phyloP scores from a whole-genome alignment of 30 jellyfish, hydroid and myxozoan species.

The Aurelia coerulea region DNA sequence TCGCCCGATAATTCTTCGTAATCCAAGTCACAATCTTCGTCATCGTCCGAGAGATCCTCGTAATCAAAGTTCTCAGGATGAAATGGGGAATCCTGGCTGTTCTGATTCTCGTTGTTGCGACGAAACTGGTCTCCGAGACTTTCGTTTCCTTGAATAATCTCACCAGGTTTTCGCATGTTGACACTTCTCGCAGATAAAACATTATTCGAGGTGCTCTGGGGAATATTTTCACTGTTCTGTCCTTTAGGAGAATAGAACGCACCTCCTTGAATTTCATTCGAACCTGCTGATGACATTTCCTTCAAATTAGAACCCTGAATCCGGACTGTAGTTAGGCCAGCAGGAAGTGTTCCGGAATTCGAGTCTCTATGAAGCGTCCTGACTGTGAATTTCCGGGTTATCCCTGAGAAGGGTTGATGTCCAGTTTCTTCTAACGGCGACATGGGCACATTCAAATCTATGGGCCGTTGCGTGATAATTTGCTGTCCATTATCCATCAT shows the following conservation, averaged over 20 bases:
- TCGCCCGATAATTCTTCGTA: constrained; percentile 46
- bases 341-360: constrained; percentile 25
- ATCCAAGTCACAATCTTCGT: constrained; percentile 52
- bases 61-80: not conserved
- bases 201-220: not conserved
- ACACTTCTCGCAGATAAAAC: not conserved
- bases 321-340: constrained; percentile 85
- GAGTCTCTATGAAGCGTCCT: constrained; percentile 61
- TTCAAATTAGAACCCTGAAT: constrained; percentile 75
- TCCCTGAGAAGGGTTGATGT: constrained; percentile 54
- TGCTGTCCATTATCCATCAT: constrained; percentile 24
- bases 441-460: not conserved
- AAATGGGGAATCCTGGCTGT: not conserved
- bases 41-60: constrained; percentile 67
- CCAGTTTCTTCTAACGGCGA: constrained; percentile 34
- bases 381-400: constrained; percentile 64
- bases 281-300: not conserved
- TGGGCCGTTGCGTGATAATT: not conserved
- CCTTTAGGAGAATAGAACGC: constrained; percentile 10
- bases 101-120: not conserved
- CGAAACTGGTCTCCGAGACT: not conserved
- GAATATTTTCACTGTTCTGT: not conserved
- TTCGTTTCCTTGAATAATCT: not conserved
- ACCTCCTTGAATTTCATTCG: constrained; percentile 22
- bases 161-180: not conserved